Conservation (phyloP, 2,797 vertebrate species). For the Periparus ater region DNA sequence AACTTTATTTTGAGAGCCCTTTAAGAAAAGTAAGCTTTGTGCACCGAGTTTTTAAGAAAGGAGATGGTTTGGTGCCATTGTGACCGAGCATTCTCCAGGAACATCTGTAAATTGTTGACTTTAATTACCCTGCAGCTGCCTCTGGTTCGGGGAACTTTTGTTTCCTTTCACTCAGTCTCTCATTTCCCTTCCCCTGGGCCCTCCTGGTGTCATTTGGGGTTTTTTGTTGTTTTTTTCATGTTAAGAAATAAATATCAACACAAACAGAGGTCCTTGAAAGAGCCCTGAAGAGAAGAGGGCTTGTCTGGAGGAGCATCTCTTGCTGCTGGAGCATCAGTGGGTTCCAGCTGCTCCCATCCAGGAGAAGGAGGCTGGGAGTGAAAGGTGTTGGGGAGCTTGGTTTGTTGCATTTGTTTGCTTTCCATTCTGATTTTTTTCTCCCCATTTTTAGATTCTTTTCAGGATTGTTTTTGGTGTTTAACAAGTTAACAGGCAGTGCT, state of each 20-base stretch:
- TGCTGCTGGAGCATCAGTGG: neutral
- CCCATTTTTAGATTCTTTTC: neutral
- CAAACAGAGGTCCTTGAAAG: neutral
- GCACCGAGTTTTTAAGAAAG: constrained; percentile 23
- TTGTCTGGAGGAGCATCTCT: neutral
- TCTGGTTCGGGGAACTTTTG: neutral
- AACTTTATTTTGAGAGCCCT: constrained; percentile 24
- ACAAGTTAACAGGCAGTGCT: neutral
- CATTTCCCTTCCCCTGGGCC: constrained; percentile 12
- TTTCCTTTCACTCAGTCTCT: neutral
- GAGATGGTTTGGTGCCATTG: constrained; percentile 17
- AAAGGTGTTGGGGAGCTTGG: neutral
- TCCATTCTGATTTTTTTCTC: neutral
- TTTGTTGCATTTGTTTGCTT: neutral
- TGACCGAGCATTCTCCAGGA: constrained; percentile 21
- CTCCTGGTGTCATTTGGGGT: neutral
- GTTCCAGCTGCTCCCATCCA: constrained; percentile 14
- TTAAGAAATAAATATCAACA: constrained; percentile 19
- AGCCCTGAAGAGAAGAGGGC: constrained; percentile 5
- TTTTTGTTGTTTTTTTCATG: neutral
- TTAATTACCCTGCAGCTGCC: constrained; percentile 57
- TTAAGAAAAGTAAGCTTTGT: constrained; percentile 16
- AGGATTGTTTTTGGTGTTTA: neutral
- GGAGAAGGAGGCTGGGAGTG: neutral
- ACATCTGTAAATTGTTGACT: constrained; percentile 59